A percentile compares a stretch with the other conserved stretches of the same genome.
Evolutionary conservation across 2,113 vertebrate species (phyloP).

Genomic region (Brachypteracias leptosomus): DNA sequence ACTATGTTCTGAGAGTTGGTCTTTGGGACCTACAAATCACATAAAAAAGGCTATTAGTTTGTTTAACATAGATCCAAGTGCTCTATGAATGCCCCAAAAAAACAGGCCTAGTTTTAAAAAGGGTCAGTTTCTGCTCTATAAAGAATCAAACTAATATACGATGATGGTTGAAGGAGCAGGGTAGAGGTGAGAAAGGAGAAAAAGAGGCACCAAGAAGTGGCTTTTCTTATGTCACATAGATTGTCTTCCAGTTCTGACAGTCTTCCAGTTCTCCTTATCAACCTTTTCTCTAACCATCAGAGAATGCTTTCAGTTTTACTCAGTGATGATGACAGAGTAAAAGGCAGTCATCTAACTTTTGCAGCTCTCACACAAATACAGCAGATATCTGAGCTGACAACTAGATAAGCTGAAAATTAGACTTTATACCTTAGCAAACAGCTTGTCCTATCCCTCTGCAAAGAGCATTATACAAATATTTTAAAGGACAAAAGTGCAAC

Average conservation of each 20-base stretch:
- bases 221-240: background rate
- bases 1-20: background rate
- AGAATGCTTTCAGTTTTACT: background rate
- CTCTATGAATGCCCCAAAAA: background rate
- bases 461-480: background rate
- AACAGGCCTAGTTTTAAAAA: background rate
- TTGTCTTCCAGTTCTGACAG: background rate
- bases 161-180: background rate
- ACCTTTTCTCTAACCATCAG: background rate
- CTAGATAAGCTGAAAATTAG: background rate
- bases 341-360: background rate
- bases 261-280: background rate
- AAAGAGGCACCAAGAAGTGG: background rate
- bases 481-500: background rate
- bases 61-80: background rate
- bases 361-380: background rate
- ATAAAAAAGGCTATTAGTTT: background rate
- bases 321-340: background rate
- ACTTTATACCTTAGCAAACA: background rate
- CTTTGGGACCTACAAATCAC: background rate
- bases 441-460: background rate
- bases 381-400: background rate
- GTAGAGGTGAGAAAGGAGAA: background rate
- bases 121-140: background rate
- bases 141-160: background rate